Base-by-base conservation (phyloP, 2,888 invertebrate species). In the Minunthozetes semirufus region DNA sequence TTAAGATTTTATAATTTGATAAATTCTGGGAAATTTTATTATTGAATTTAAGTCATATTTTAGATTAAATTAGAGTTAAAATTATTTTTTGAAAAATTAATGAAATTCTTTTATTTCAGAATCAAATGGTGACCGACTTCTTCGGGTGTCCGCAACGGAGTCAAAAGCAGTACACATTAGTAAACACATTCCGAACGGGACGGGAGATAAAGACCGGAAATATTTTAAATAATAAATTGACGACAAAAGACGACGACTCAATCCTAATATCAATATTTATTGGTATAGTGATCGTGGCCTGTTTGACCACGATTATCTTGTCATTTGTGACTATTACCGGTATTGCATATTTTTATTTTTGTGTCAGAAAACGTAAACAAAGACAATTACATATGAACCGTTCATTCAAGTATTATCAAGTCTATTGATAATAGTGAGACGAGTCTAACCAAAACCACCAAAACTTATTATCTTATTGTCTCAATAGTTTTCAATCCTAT, bases 261-360 rank as follows among this genome's bases (percentile, higher is more conserved):
- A 74, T 74, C 17, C 46, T 74, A 29, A 38, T 74, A 53, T 70
- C 74, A 27, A 74, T 74, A 61, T 74, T 74, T 17, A 74, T 74
- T 70, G 74, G 70, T 22, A 74, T 74, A n/a, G 74, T 74, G 1
- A 74, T 74, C 33, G 48, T 50, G 33, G 74, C 74, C 3, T 74
- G 70, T 70, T 25, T 74, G n/a, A 48, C 70, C 9, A 70, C 70
- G 15, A 74, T 74, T 29, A 59, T 74, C 19, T 38, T 74, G 38
- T 48, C 74, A 13, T 74, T 72, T 50, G 15, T 74, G 13, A 70
- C 70, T 4, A 74, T 74, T 38, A 70, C 70, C 33, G 74, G 74
- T 74, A 74, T 29, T 68, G 19, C 25, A 38, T 72, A 72, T 53
- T 72, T 59, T 72, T 42, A 42, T 59, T 56, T 42, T 61, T 72